These are phyloP conservation scores for Origma solitaria DNA, from an alignment of 2,113 vertebrate genomes.

Conservation along the genomic window DNA sequence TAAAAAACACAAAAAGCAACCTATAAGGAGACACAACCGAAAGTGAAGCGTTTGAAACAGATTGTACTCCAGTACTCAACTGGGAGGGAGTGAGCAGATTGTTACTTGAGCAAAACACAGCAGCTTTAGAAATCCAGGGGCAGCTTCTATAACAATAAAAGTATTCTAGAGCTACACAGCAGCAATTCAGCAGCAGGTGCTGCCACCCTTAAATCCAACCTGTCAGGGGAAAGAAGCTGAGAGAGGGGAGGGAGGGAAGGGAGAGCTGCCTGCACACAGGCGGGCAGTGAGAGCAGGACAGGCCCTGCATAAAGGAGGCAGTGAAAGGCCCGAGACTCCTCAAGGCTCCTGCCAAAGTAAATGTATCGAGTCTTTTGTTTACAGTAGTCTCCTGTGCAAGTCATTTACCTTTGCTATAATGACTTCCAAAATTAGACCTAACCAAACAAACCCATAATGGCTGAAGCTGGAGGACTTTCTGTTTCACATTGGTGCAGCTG, in stretches of 20 bases:
- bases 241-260: not conserved
- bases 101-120: not conserved
- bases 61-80: not conserved
- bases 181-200: not conserved
- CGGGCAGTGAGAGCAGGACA: not conserved
- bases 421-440: constrained; percentile 58
- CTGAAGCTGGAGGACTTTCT: constrained; percentile 48
- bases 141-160: not conserved
- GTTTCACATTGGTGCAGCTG: constrained; percentile 40
- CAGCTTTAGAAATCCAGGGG: not conserved
- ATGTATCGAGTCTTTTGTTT: constrained; percentile 42
- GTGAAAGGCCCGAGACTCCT: constrained; percentile 8
- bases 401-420: constrained; percentile 47
- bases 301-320: constrained; percentile 11
- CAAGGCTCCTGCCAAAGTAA: constrained; percentile 47
- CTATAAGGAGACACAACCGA: not conserved
- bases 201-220: not conserved
- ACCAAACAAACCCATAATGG: constrained; percentile 43
- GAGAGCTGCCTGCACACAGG: not conserved
- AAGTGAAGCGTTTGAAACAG: not conserved
- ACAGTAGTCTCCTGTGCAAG: constrained; percentile 46
- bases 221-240: not conserved
- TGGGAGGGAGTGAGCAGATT: not conserved
- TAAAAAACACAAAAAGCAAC: not conserved
- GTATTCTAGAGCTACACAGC: not conserved